Evolutionary conservation across 2,113 vertebrate species (phyloP).

Genomic region (Datnioides undecimradiatus): DNA sequence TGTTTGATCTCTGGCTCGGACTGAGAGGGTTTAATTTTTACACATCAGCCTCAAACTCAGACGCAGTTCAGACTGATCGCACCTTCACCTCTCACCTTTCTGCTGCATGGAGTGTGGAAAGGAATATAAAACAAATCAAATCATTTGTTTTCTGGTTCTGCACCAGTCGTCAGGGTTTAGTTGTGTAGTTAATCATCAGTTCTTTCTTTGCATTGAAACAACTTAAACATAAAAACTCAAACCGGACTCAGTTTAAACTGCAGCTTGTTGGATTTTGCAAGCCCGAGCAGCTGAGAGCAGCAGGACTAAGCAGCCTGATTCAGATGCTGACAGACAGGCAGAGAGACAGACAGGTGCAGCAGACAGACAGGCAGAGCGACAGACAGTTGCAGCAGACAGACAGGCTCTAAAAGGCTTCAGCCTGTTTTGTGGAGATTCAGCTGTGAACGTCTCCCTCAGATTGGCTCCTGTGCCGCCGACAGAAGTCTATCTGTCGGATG

Average conservation of each 20-base stretch:
- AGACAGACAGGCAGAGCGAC: background rate
- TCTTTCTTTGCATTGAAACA: too few species aligned
- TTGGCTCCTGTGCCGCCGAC: conserved; percentile 29
- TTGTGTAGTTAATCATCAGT: too few species aligned
- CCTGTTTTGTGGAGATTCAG: conserved; percentile 22
- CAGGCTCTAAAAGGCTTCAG: background rate
- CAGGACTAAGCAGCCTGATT: background rate
- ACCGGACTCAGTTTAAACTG: too few species aligned
- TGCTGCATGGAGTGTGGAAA: too few species aligned
- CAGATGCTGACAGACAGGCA: background rate
- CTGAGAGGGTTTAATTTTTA: conserved; percentile 11
- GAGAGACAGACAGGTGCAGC: too few species aligned
- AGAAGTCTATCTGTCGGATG: conserved; percentile 51
- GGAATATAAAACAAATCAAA: too few species aligned
- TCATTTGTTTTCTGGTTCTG: too few species aligned
- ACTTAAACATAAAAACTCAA: too few species aligned
- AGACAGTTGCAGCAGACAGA: conserved; percentile 7
- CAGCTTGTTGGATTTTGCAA: background rate
- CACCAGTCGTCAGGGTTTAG: too few species aligned
- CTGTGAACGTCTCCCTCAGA: conserved; percentile 44
- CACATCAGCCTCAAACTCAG: background rate
- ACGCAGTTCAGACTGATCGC: background rate
- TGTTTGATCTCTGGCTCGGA: conserved; percentile 44
- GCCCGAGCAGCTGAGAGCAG: background rate
- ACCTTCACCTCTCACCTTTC: too few species aligned